phyloP scores from a whole-genome alignment of 2,888 invertebrate species.

The Eustalomyia histrio region DNA sequence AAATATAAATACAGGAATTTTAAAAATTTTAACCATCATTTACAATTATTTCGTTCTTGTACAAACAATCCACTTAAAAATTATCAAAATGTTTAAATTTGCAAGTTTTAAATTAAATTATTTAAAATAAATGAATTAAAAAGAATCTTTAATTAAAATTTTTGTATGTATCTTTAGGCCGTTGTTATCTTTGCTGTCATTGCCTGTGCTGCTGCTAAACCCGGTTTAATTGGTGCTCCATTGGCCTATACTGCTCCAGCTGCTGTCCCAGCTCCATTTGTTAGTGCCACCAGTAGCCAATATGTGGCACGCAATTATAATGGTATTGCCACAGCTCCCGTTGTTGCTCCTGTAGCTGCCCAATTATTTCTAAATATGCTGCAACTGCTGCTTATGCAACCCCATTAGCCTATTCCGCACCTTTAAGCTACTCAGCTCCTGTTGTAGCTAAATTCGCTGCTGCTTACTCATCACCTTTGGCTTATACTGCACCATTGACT shows the following conservation, averaged over 20 bases:
- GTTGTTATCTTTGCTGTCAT: slow-evolving; percentile 73
- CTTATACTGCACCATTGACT: slow-evolving; percentile 60
- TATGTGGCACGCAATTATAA: too few relatives aligned
- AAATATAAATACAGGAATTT: background rate
- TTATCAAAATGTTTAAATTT: slow-evolving; percentile 32
- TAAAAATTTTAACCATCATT: background rate
- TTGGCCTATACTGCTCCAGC: slow-evolving; percentile 75
- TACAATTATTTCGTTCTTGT: background rate
- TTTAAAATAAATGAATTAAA: too few relatives aligned
- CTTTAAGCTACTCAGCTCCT: too few relatives aligned
- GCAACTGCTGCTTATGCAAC: too few relatives aligned
- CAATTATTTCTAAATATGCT: too few relatives aligned
- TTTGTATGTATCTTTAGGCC: slow-evolving; percentile 28
- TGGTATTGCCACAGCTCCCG: too few relatives aligned
- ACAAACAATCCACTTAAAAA: background rate
- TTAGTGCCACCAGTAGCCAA: too few relatives aligned
- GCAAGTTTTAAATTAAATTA: background rate
- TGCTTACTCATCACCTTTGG: slow-evolving; percentile 73
- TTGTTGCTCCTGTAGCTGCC: too few relatives aligned
- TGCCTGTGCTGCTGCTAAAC: slow-evolving; percentile 74
- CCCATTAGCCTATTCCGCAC: too few relatives aligned
- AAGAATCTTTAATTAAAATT: too few relatives aligned
- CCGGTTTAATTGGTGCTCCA: slow-evolving; percentile 74
- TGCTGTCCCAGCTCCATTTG: too few relatives aligned
- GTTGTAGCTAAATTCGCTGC: slow-evolving; percentile 52